phyloP scores from a whole-genome alignment of 2,113 vertebrate species.

The Alouatta palliata region DNA sequence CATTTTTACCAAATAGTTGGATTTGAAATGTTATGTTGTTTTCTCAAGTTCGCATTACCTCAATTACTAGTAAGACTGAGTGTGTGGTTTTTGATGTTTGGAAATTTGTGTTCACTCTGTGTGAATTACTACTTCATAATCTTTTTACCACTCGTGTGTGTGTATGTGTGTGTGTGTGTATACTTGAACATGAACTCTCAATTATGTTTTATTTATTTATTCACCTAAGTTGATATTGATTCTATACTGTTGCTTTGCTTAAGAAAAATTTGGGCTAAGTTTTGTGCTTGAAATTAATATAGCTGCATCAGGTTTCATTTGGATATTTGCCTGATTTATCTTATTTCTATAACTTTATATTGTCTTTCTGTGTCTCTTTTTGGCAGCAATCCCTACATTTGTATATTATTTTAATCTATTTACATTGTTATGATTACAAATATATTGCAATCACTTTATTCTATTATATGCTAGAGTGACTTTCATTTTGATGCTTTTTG shows the following conservation, averaged over 20 bases:
- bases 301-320: not conserved
- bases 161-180: not conserved
- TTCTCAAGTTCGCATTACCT: not conserved
- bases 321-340: not conserved
- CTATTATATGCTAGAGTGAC: not conserved
- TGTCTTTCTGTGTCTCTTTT: not conserved
- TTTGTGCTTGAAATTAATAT: not conserved
- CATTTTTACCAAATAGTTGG: not conserved
- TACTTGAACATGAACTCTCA: not conserved
- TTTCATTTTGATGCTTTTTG: not conserved
- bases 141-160: not conserved
- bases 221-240: not conserved
- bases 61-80: not conserved
- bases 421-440: not conserved
- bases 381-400: not conserved
- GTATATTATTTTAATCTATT: slow-evolving; percentile 1
- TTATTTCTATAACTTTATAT: not conserved
- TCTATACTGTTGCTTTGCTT: not conserved
- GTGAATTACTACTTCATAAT: not conserved
- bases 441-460: not conserved
- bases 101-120: not conserved
- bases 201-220: not conserved
- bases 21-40: not conserved
- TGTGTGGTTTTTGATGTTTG: not conserved
- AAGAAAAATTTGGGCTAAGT: not conserved